Conservation (phyloP, 2,888 invertebrate genomes). For the Argyresthia goedartella region DNA sequence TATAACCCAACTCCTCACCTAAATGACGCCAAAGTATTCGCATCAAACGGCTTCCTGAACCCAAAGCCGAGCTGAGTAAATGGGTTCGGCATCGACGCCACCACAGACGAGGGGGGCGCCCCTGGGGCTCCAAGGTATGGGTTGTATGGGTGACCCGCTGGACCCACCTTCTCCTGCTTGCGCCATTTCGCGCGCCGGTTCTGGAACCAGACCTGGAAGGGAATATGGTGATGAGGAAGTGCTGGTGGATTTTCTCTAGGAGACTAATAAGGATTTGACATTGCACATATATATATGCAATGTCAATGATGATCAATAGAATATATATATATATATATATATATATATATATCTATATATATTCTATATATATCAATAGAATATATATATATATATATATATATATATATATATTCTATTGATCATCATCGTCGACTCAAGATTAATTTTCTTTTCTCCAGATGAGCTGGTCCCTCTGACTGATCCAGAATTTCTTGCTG, state of each 20-base stretch:
- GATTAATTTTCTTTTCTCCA: no score
- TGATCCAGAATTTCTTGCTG: no score
- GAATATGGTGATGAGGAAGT: neutral
- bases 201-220: conserved; percentile 91
- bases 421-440: no score
- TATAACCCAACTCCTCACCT: conserved; percentile 59
- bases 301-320: neutral
- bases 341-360: no score
- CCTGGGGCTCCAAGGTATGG: conserved; percentile 80
- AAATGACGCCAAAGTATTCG: conserved; percentile 76
- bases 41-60: conserved; percentile 80
- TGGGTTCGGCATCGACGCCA: conserved; percentile 85
- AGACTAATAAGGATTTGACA: no score
- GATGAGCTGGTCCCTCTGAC: no score
- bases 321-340: no score
- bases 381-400: no score
- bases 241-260: neutral
- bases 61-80: conserved; percentile 84
- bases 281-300: neutral
- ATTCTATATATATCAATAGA: neutral
- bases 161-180: conserved; percentile 93
- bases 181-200: conserved; percentile 94
- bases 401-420: no score
- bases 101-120: conserved; percentile 76
- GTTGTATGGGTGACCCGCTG: conserved; percentile 91